A percentile compares a stretch with the other conserved stretches of the same genome.
Conservation (phyloP, 2,113 vertebrate species). For the Perca flavescens region DNA sequence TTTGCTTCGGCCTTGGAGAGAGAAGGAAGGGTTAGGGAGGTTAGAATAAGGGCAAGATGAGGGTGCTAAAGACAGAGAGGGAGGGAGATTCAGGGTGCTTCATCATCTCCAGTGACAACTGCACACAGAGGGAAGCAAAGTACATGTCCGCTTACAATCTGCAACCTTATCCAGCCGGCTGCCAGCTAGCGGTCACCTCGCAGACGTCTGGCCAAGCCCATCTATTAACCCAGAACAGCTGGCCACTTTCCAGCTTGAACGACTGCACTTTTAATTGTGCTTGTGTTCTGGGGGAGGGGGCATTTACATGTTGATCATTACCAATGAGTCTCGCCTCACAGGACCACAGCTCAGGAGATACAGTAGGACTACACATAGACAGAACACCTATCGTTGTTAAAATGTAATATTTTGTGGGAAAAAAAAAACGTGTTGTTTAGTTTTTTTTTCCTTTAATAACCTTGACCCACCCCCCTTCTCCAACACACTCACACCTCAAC, state of each 20-base stretch:
- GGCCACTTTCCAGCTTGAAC: conserved; percentile 73
- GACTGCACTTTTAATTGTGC: conserved; percentile 69
- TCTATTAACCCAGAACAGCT: conserved; percentile 79
- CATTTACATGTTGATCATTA: conserved; percentile 70
- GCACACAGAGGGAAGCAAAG: conserved; percentile 70
- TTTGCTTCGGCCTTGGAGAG: conserved; percentile 43
- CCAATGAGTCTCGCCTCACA: conserved; percentile 30
- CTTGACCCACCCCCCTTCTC: conserved; percentile 10
- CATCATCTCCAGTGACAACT: conserved; percentile 81
- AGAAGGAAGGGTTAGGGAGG: conserved; percentile 54
- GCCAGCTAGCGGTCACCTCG: conserved; percentile 82
- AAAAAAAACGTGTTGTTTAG: background rate
- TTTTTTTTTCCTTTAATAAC: conserved; percentile 39
- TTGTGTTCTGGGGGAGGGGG: conserved; percentile 32
- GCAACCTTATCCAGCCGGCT: conserved; percentile 75
- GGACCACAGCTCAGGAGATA: conserved; percentile 42
- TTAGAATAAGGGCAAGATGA: conserved; percentile 67
- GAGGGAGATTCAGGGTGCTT: conserved; percentile 77
- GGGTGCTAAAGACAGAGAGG: conserved; percentile 57
- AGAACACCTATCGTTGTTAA: conserved; percentile 38
- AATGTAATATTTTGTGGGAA: conserved; percentile 22
- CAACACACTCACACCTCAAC: conserved; percentile 23
- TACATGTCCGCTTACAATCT: conserved; percentile 78
- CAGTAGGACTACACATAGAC: conserved; percentile 17
- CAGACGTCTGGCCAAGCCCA: conserved; percentile 82